These are phyloP conservation scores for Papilio polytes DNA, from an alignment of 1,140 invertebrate genomes.

Conservation along the genomic window DNA sequence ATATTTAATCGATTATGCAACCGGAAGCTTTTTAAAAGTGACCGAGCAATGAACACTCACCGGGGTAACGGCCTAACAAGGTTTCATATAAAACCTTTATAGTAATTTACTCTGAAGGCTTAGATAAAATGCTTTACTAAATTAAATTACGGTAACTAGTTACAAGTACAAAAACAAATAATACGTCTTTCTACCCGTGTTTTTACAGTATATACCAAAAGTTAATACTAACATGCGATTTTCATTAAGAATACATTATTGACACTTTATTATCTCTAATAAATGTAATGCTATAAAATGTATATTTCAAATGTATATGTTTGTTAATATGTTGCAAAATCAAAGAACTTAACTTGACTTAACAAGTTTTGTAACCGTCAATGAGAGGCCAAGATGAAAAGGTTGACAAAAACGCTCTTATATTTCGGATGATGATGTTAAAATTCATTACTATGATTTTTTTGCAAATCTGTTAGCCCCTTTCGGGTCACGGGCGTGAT, in stretches of 20 bases:
- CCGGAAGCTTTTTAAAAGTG: constrained; percentile 18
- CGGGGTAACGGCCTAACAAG: neutral
- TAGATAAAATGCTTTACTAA: constrained; percentile 1
- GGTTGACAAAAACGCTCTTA: neutral
- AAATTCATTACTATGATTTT: neutral
- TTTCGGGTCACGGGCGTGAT: constrained; percentile 11
- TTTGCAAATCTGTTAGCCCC: neutral
- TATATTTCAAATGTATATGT: neutral
- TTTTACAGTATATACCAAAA: no score
- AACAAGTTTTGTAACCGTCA: neutral
- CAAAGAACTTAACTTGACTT: neutral
- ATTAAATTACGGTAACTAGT: neutral
- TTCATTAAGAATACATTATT: no score
- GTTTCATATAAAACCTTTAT: neutral
- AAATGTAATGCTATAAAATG: neutral
- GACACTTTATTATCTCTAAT: no score
- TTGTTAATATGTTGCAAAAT: neutral
- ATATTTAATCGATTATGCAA: constrained; percentile 13
- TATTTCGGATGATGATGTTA: neutral
- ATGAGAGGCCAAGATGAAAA: neutral
- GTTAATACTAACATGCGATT: no score
- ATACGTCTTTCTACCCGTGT: no score
- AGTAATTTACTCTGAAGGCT: constrained; percentile 12
- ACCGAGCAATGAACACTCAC: neutral
- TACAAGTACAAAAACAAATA: neutral